A percentile compares a stretch with the other conserved stretches of the same genome.
Evolutionary conservation across 2,888 invertebrate genomes (phyloP).

Genomic region (Megamerina dolium): DNA sequence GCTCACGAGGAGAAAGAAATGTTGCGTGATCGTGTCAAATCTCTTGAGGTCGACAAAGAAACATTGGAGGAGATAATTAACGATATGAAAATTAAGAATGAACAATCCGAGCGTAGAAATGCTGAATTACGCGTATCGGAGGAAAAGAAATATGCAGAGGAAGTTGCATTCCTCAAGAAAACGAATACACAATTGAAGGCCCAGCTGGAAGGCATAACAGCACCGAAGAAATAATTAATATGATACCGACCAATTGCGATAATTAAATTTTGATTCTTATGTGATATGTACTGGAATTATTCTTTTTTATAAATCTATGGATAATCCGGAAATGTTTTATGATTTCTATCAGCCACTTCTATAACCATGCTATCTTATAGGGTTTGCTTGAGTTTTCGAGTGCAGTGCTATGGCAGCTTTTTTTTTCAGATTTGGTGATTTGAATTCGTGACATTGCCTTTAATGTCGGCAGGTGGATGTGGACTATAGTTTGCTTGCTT

Average conservation of each 20-base stretch:
- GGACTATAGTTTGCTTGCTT: too few species aligned
- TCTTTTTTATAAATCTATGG: constrained; percentile 6
- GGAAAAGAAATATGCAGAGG: constrained; percentile 88
- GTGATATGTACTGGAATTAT: neutral
- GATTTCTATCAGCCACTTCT: too few species aligned
- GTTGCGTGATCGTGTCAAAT: constrained; percentile 67
- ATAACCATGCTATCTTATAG: too few species aligned
- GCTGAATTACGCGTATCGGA: constrained; percentile 81
- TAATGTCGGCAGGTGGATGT: too few species aligned
- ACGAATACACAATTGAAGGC: constrained; percentile 92
- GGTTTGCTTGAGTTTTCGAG: too few species aligned
- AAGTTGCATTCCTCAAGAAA: constrained; percentile 85
- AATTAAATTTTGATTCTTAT: too few species aligned
- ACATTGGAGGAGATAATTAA: constrained; percentile 50
- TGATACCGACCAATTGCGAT: neutral
- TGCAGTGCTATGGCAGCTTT: too few species aligned
- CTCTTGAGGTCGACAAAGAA: constrained; percentile 54
- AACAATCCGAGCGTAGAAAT: constrained; percentile 75
- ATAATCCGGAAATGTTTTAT: constrained; percentile 7
- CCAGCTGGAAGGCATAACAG: constrained; percentile 90
- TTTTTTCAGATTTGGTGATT: too few species aligned
- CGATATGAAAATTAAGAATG: constrained; percentile 65
- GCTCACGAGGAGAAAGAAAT: constrained; percentile 69
- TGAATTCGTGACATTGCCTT: too few species aligned
- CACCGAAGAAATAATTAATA: constrained; percentile 89